Evolutionary conservation across 2,888 invertebrate species (phyloP), one percentile per base, ranked within the genome.

Genomic region (Diarsia rubi): DNA sequence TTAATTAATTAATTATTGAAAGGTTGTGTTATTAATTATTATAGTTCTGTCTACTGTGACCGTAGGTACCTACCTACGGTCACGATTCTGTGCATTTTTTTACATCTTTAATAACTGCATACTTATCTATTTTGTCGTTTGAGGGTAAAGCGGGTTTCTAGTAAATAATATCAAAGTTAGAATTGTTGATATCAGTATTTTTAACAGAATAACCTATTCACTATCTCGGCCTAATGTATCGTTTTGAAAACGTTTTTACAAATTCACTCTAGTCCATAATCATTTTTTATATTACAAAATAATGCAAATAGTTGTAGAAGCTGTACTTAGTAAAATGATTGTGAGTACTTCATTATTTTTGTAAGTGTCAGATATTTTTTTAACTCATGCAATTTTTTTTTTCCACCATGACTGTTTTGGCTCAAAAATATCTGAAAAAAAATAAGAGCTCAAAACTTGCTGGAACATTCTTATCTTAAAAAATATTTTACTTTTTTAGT

Each of bases 131-230:
- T 37, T 63, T 59, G 44, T 67, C 14, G 14, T 60, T 11, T 65
- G 52, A 64, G 72, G 79, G 74, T 87, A 64, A 60, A 75, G 62
- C 68, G 44, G 73, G 77, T 62, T 72, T 42, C 45, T 83, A 79
- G 64, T 59, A 24, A 72, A 70, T 80, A 76, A 59, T 63, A 75
- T 78, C 75, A 73, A 80, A 79, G 69, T 72, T 45, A 73, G 54
- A 76, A 83, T 83, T 79, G 66, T 81, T 79, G 67, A 78, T 83
- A 76, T 82, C 83, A 86, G 83, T 89, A 86, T 84, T 86, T 86
- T 78, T 85, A 78, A 52, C 71, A 81, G 21, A 79, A 63, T 83
- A 85, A 81, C 75, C 69, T 69, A 75, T 69, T 47, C 59, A 47
- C 52, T 79, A 71, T 62, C 47, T 77, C 72, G 78, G 75, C 78